Percentiles rank a stretch among this genome's conserved stretches.
phyloP scores from a whole-genome alignment of 2,113 vertebrate species.

The pig (Sus scrofa) region T2T-Sscrofa CM000826.6:124311501-124312000 shows the following conservation, averaged over 20 bases:
- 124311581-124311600: constrained; percentile 3
- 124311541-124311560: constrained; percentile 41
- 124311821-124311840: neutral
- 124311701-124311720: constrained; percentile 9
- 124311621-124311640: neutral
- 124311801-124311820: neutral
- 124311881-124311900: constrained; percentile 4
- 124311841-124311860: neutral
- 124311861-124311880: neutral
- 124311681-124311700: neutral
- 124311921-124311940: neutral
- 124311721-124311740: constrained; percentile 8
- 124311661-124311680: neutral
- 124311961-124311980: constrained; percentile 32
- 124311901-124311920: constrained; percentile 8
- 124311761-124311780: constrained; percentile 18
- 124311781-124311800: constrained; percentile 17
- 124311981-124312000: neutral
- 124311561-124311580: neutral
- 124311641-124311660: constrained; percentile 18
- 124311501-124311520: constrained; percentile 78
- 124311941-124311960: neutral
- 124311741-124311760: neutral
- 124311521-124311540: constrained; percentile 77
- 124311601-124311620: neutral